Base-by-base conservation (phyloP, 2,888 invertebrate genomes). In the Ptychoptera albimana region DNA sequence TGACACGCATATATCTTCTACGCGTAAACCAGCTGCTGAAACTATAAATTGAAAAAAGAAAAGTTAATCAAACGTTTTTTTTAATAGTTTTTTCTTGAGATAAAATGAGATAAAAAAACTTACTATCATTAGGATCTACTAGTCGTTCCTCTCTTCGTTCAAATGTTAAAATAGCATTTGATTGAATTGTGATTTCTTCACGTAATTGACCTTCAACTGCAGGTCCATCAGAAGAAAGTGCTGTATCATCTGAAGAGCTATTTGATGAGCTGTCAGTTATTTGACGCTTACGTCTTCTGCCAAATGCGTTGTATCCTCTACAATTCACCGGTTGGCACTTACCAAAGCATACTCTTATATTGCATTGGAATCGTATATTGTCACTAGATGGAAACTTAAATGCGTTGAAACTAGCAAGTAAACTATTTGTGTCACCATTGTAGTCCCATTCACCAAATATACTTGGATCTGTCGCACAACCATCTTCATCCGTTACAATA, bases 361-460 rank as follows among this genome's bases (percentile, higher is more conserved):
- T 92, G 63, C 92, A 92, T 64, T 92, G 92, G 84, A 93, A 92
- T 64, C 87, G 70, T 55, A 92, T 88, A 58, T 87, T 91, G 58
- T 92, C 91, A 57, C 89, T 89, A 55, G 85, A 87, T 1, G 92
- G 92, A 77, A 92, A 93, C 60, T 92, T 92, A 64, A 92, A 92
- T 3, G 91, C 92, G 60, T 89, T 89, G 66, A 93, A 92, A 54
- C 83, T 80, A 50, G 91, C 91, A 59, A 84, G 70, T 43, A 93
- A 67, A 14, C 86, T 81, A 60, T 87, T 87, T 42, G 82, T 82
- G 48, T 88, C 87, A 14, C 82, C 74, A 59, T 85, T 85, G 57
- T 88, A 82, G 53, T 87, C 82, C 92, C 92, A 92, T 60, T 92
- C 91, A 35, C 88, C 89, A 57, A 92, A 92, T 58, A 92, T 89